These are phyloP conservation scores for Phymorhynchus buccinoides DNA, from an alignment of 1,140 invertebrate species.

Conservation along the genomic window DNA sequence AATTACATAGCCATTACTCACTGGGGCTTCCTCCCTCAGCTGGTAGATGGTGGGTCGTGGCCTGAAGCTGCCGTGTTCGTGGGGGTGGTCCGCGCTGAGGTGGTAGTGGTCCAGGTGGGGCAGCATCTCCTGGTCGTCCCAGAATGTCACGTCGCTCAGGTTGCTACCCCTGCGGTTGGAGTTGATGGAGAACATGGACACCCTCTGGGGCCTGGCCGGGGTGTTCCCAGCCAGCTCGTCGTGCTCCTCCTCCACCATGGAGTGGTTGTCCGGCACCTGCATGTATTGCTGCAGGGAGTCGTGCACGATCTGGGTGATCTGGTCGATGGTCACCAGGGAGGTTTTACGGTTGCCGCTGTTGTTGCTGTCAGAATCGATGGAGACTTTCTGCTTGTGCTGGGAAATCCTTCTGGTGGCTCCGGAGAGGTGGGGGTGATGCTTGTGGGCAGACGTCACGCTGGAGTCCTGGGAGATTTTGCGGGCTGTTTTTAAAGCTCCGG, in stretches of 20 bases:
- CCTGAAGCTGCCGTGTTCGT: conserved; percentile 82
- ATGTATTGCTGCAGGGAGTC: conserved; percentile 31
- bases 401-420: conserved; percentile 27
- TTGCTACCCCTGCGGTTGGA: conserved; percentile 24
- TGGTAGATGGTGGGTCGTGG: conserved; percentile 91
- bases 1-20: conserved; percentile 27
- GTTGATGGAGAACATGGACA: conserved; percentile 36
- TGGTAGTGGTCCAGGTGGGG: conserved; percentile 93
- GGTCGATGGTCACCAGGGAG: conserved; percentile 42
- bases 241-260: background rate
- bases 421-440: background rate
- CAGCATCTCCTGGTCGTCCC: conserved; percentile 89
- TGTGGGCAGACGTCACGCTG: background rate
- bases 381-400: conserved; percentile 13
- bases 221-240: conserved; percentile 30
- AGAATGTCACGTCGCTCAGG: conserved; percentile 62
- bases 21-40: conserved; percentile 81
- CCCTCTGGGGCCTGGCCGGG: background rate
- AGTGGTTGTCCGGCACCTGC: background rate
- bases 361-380: conserved; percentile 30
- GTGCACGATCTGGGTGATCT: conserved; percentile 35
- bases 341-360: conserved; percentile 39
- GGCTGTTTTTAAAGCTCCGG: conserved; percentile 4
- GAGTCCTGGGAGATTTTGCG: conserved; percentile 21
- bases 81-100: conserved; percentile 79